Evolutionary conservation across 2,888 invertebrate species (phyloP).

Genomic region (Alsophila aescularia): DNA sequence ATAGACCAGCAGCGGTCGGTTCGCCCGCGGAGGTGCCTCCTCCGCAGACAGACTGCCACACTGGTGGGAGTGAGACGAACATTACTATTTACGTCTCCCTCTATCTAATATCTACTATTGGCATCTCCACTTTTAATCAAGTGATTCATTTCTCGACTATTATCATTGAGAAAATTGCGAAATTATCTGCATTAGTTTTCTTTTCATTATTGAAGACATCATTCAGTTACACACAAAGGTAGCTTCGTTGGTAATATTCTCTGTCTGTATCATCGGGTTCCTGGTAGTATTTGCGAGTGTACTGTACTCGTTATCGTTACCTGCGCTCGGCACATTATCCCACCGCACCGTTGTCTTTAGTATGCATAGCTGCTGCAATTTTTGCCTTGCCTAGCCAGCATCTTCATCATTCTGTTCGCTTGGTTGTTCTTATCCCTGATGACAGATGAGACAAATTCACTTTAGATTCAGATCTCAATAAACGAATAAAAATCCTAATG

Average conservation of each 20-base stretch:
- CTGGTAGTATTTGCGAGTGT: not conserved
- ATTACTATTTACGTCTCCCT: conserved; percentile 1
- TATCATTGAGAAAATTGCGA: conserved; percentile 1
- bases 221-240: conserved; percentile 8
- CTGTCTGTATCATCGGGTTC: not conserved
- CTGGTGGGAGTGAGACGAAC: not conserved
- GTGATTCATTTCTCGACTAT: conserved; percentile 11
- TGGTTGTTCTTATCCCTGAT: conserved; percentile 28
- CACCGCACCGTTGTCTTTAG: conserved; percentile 37
- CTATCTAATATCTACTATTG: conserved; percentile 14
- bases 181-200: not conserved
- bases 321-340: not conserved
- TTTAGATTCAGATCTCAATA: not conserved
- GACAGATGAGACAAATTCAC: conserved; percentile 37
- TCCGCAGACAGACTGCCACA: conserved; percentile 8
- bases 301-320: not conserved
- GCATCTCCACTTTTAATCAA: conserved; percentile 10
- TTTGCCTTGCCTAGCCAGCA: conserved; percentile 30
- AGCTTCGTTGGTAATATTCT: conserved; percentile 1
- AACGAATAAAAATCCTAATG: not conserved
- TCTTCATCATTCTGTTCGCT: conserved; percentile 47
- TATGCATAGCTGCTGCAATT: conserved; percentile 51
- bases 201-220: not conserved
- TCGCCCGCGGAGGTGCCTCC: conserved; percentile 43
- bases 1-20: conserved; percentile 44